A percentile compares a stretch with the other conserved stretches of the same genome.
Conservation (phyloP, 2,113 vertebrate genomes). For the Rhynchopsitta pachyrhyncha region DNA sequence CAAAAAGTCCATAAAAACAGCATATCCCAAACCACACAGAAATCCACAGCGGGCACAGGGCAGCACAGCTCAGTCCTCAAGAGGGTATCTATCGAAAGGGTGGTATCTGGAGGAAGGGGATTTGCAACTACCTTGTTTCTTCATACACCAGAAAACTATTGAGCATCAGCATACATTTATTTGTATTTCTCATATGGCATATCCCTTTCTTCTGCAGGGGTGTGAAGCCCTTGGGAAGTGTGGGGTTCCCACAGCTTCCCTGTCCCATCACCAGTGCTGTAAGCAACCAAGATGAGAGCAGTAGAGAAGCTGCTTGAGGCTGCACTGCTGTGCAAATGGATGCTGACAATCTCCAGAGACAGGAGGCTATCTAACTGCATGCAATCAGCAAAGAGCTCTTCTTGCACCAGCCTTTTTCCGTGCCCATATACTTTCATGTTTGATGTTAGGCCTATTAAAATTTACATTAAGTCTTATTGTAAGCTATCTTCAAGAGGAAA, state of each 20-base stretch:
- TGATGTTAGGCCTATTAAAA: not conserved
- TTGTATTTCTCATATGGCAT: not conserved
- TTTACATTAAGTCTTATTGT: not conserved
- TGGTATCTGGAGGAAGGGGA: not conserved
- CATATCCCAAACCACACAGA: not conserved
- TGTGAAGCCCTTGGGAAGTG: not conserved
- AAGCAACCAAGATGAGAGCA: not conserved
- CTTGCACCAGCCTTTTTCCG: not conserved
- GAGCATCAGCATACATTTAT: not conserved
- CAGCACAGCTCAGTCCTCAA: not conserved
- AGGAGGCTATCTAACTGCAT: fast-evolving
- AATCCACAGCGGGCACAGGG: not conserved
- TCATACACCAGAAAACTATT: not conserved
- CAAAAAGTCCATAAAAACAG: not conserved
- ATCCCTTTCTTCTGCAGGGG: not conserved
- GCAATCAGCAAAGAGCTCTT: not conserved
- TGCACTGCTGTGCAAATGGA: not conserved
- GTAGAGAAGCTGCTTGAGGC: not conserved
- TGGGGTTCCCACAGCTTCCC: not conserved
- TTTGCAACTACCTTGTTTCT: not conserved
- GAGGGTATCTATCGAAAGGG: not conserved
- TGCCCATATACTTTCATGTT: not conserved
- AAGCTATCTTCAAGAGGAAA: not conserved
- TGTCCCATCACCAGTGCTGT: not conserved
- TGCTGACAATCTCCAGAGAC: not conserved